phyloP scores from a whole-genome alignment of 2,888 invertebrate species.

The Syrista parreyssii region DNA sequence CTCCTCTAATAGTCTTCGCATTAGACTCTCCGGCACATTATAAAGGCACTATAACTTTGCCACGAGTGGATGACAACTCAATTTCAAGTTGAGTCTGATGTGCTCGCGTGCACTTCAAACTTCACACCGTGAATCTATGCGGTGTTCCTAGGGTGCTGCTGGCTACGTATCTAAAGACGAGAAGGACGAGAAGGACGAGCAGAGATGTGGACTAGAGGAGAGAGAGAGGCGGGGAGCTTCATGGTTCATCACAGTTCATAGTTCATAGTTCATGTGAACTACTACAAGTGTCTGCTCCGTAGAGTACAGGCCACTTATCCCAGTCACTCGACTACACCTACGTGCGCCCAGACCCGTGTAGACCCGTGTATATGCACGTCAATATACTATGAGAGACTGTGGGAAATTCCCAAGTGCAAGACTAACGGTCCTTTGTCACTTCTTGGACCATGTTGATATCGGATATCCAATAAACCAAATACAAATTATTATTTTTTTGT shows the following conservation, averaged over 20 bases:
- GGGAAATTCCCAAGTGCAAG: too few relatives aligned
- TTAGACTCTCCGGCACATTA: constrained; percentile 51
- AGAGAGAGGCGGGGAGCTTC: constrained; percentile 24
- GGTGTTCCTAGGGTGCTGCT: constrained; percentile 15
- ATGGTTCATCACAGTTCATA: constrained; percentile 40
- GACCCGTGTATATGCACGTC: too few relatives aligned
- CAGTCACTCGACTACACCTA: too few relatives aligned
- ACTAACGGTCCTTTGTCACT: too few relatives aligned
- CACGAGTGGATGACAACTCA: constrained; percentile 64
- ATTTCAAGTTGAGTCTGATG: constrained; percentile 63
- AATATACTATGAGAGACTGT: too few relatives aligned
- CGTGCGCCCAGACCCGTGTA: too few relatives aligned
- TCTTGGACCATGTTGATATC: too few relatives aligned
- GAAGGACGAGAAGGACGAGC: constrained; percentile 4
- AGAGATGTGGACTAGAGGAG: constrained; percentile 20
- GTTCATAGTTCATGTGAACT: constrained; percentile 37
- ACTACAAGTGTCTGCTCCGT: constrained; percentile 30
- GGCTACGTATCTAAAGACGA: constrained; percentile 5
- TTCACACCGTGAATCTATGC: constrained; percentile 30
- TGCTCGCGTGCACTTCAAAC: constrained; percentile 61
- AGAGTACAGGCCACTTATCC: constrained; percentile 15
- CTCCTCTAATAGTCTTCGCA: constrained; percentile 56
- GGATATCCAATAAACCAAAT: neutral
- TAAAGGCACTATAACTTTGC: constrained; percentile 58
- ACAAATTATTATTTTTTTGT: neutral